phyloP scores from a whole-genome alignment of 2,888 invertebrate genomes.

The Spisula solida region DNA sequence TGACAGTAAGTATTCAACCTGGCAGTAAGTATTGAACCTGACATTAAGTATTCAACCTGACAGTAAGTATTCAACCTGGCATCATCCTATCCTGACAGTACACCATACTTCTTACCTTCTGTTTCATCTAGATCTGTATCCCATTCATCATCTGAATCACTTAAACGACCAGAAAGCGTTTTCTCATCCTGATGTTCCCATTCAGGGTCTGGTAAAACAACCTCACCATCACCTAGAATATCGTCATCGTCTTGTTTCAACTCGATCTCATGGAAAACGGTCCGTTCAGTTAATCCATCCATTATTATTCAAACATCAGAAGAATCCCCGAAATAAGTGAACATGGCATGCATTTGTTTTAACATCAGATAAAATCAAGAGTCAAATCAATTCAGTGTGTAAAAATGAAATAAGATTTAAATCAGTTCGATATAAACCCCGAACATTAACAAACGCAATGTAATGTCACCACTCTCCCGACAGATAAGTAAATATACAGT shows the following conservation, averaged over 20 bases:
- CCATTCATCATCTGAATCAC: constrained; percentile 68
- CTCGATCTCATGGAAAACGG: constrained; percentile 60
- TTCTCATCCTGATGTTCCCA: constrained; percentile 14
- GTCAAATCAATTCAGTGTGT: not conserved
- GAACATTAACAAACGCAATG: not conserved
- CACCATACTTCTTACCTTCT: constrained; percentile 60
- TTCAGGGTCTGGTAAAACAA: constrained; percentile 21
- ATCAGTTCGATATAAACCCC: not conserved
- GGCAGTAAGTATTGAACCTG: too few relatives aligned
- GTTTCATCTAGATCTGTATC: constrained; percentile 73
- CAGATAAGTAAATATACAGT: constrained; percentile 1
- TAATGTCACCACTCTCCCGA: not conserved
- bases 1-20: too few relatives aligned
- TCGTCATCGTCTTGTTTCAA: constrained; percentile 32
- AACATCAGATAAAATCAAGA: not conserved
- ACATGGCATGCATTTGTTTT: not conserved
- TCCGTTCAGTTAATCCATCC: constrained; percentile 41
- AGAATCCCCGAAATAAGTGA: not conserved
- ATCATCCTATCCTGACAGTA: not conserved
- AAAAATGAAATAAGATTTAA: not conserved
- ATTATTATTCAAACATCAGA: not conserved
- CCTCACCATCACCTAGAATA: constrained; percentile 13
- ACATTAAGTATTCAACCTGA: too few relatives aligned
- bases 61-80: too few relatives aligned
- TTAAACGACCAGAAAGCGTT: not conserved